Conservation (phyloP, 2,888 invertebrate species). For the Parnassius glacialis region DNA sequence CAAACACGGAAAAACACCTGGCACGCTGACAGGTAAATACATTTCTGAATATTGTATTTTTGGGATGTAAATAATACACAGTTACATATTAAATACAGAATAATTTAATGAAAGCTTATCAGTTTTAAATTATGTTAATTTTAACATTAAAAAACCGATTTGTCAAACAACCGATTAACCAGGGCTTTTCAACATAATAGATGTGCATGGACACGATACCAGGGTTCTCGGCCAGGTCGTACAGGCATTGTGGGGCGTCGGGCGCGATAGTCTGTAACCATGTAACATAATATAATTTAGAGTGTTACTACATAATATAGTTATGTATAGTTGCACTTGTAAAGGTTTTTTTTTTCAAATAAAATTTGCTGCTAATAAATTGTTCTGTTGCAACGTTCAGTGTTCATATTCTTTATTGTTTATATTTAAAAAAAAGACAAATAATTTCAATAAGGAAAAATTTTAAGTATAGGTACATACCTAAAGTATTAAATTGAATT, state of each 20-base stretch:
- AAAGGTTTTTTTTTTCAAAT: too few species aligned
- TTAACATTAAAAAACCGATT: not conserved
- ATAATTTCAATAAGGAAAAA: too few species aligned
- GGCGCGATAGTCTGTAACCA: slow-evolving; percentile 51
- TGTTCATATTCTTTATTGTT: too few species aligned
- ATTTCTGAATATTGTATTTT: too few species aligned
- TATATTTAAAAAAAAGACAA: too few species aligned
- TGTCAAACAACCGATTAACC: slow-evolving; percentile 34
- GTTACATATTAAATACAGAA: not conserved
- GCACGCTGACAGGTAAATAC: too few species aligned
- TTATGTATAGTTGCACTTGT: too few species aligned
- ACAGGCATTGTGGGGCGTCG: slow-evolving; percentile 53
- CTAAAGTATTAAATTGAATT: not conserved
- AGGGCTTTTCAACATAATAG: slow-evolving; percentile 58
- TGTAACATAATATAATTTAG: not conserved
- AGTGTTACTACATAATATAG: not conserved
- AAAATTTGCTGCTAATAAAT: too few species aligned
- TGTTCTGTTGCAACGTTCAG: too few species aligned
- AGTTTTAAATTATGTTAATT: not conserved
- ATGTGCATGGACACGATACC: slow-evolving; percentile 61
- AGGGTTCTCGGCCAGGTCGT: slow-evolving; percentile 40
- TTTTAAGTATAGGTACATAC: not conserved
- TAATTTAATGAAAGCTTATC: not conserved
- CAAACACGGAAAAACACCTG: too few species aligned
- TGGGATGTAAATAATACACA: too few species aligned